phyloP scores from a whole-genome alignment of 2,888 invertebrate genomes.

The Tenodera sinensis region DNA sequence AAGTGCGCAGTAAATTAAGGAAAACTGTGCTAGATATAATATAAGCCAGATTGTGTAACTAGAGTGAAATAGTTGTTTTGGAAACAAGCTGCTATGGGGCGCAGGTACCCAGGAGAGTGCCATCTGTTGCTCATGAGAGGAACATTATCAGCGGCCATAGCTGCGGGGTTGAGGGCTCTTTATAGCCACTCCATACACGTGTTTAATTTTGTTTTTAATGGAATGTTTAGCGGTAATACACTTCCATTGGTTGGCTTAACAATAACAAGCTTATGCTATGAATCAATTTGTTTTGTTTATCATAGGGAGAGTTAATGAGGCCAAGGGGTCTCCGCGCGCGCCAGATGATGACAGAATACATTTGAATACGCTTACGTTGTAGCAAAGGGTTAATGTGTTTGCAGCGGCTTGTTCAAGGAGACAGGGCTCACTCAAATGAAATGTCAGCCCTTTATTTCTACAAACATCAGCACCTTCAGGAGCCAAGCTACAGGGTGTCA shows the following conservation, averaged over 20 bases:
- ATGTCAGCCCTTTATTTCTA: too few species aligned
- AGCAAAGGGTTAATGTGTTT: neutral
- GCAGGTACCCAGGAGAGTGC: too few species aligned
- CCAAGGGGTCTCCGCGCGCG: neutral
- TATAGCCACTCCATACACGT: neutral
- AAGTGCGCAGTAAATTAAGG: too few species aligned
- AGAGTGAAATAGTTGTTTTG: too few species aligned
- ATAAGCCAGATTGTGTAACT: too few species aligned
- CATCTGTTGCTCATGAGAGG: neutral
- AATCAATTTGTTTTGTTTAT: neutral
- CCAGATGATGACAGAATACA: neutral
- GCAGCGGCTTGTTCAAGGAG: neutral
- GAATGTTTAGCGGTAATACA: neutral
- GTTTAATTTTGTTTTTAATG: neutral
- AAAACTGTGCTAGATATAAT: too few species aligned
- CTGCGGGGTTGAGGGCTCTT: neutral
- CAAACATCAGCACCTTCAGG: too few species aligned
- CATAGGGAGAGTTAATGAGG: neutral
- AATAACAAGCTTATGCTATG: neutral
- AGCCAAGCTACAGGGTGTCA: too few species aligned
- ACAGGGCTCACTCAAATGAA: neutral
- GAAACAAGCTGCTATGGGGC: too few species aligned
- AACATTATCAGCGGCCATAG: neutral
- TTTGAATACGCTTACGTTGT: neutral
- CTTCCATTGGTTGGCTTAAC: neutral